Base-by-base conservation (phyloP, 2,113 vertebrate genomes). In the Strix uralensis region DNA sequence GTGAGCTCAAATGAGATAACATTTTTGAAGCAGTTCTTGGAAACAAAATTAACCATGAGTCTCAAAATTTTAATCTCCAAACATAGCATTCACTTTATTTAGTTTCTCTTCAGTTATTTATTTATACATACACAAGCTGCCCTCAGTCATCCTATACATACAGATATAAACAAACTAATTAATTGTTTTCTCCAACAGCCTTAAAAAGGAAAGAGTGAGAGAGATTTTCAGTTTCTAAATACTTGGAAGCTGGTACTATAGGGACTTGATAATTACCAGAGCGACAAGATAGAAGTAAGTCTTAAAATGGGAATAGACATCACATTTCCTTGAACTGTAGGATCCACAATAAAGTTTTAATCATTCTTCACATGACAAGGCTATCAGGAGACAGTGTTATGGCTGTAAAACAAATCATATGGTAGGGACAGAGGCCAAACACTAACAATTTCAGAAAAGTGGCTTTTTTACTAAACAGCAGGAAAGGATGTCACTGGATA, bases 141-240 rank as follows among this genome's bases (percentile, higher is more conserved):
- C 34, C 23, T 81, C 42, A 30, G 25, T 79, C 42, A 66, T 71
- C 47, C 69, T 85, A 86, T 86, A 46, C 12, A 46, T n/a, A 59
- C 15, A 90, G 30, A 87, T 16, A 92, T 58, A 96, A 95, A 88
- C 69, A 88, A 82, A 94, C 92, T 84, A 94, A 86, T 96, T 73
- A 74, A 69, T 58, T 74, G 32, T 74, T 91, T 83, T 80, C 58
- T 74, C 16, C 26, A 85, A 58, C 46, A 73, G 26, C 7, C 49
- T 86, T 58, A 30, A 54, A 91, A 86, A 71, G 7, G 25, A 78
- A 84, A 92, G 29, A 42, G 9, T 29, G 19, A 44, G 58, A 77
- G 58, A 77, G 3, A 44, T 51, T 91, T 85, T 86, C 72, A 66
- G 13, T 57, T 95, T 88, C 36, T 84, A 67, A 80, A 47, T 42